These are phyloP conservation scores for Sicus ferrugineus DNA, from an alignment of 2,888 invertebrate genomes.

Conservation along the genomic window DNA sequence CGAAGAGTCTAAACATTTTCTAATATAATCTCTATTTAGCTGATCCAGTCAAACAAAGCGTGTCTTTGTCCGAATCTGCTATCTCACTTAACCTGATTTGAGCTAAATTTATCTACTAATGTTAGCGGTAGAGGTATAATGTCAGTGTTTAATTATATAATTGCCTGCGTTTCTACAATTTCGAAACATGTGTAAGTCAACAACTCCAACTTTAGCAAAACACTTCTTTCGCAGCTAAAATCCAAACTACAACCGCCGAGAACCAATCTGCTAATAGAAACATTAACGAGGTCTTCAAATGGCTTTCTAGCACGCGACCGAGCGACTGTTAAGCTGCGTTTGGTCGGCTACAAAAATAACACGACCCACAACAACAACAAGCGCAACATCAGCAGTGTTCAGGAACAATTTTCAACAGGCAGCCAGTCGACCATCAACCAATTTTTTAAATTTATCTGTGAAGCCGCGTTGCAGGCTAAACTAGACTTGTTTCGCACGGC, in stretches of 20 bases:
- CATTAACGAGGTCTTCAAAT: slow-evolving; percentile 59
- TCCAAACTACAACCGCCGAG: neutral
- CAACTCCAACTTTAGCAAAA: neutral
- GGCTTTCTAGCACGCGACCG: slow-evolving; percentile 56
- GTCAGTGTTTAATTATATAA: no score
- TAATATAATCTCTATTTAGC: no score
- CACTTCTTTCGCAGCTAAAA: neutral
- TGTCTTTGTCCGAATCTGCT: no score
- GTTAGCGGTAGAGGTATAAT: no score
- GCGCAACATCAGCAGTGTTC: neutral
- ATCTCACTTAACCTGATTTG: no score
- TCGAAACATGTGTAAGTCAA: no score
- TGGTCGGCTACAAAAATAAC: neutral
- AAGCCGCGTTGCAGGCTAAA: neutral
- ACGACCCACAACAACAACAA: slow-evolving; percentile 5
- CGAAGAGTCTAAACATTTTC: no score
- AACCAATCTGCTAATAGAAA: slow-evolving; percentile 61
- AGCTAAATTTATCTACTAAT: no score
- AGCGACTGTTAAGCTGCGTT: slow-evolving; percentile 14
- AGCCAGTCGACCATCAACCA: neutral
- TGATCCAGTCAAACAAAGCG: no score
- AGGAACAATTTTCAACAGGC: slow-evolving; percentile 19
- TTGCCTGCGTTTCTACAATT: no score
- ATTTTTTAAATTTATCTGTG: neutral
- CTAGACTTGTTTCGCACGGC: slow-evolving; percentile 18